Evolutionary conservation across 2,797 vertebrate species (phyloP).

Genomic region (Gephyroberyx darwinii): DNA sequence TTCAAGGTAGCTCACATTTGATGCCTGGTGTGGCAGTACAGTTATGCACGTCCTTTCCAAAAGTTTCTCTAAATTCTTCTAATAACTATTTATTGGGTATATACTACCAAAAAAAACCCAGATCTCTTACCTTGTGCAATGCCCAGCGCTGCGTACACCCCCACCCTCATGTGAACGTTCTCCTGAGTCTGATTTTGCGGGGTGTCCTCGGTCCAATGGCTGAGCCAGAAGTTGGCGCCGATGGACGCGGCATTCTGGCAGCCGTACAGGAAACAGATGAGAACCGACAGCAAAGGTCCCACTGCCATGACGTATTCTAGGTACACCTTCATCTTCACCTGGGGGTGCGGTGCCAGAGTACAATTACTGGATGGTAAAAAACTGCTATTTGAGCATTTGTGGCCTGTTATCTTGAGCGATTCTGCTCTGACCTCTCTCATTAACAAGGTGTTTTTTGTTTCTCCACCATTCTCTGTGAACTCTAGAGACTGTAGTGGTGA

Average conservation of each 20-base stretch:
- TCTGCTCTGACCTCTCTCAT: no score
- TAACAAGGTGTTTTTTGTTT: no score
- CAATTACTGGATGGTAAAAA: not conserved
- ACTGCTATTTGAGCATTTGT: no score
- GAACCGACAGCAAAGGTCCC: slow-evolving; percentile 78
- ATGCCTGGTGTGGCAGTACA: slow-evolving; percentile 19
- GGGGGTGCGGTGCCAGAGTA: not conserved
- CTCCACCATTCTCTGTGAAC: no score
- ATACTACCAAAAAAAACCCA: no score
- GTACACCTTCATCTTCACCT: slow-evolving; percentile 92
- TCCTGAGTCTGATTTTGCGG: slow-evolving; percentile 71
- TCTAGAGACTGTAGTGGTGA: no score
- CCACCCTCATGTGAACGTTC: slow-evolving; percentile 82
- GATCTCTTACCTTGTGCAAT: slow-evolving; percentile 88
- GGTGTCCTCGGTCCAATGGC: slow-evolving; percentile 90
- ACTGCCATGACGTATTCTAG: slow-evolving; percentile 91
- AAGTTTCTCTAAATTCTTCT: not conserved
- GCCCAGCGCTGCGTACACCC: slow-evolving; percentile 92
- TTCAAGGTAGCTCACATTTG: no score
- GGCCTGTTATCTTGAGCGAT: no score
- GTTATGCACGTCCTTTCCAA: not conserved
- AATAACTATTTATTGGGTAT: no score
- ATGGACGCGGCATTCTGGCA: slow-evolving; percentile 91
- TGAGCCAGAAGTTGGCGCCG: slow-evolving; percentile 94
- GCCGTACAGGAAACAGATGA: slow-evolving; percentile 88